phyloP scores from a whole-genome alignment of 1,140 invertebrate species.

The Orussus abietinus region DNA sequence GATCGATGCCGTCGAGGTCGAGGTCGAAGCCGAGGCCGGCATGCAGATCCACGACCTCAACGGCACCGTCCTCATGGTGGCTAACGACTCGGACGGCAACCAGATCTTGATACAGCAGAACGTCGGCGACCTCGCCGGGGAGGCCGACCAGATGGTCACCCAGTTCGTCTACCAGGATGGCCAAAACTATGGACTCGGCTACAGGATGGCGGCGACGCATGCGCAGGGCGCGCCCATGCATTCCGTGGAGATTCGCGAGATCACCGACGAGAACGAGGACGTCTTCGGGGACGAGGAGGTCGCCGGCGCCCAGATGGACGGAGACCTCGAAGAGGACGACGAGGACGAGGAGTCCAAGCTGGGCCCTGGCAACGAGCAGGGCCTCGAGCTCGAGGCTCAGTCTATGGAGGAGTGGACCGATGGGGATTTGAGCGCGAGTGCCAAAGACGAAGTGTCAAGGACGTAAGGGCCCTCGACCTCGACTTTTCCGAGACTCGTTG shows the following conservation, averaged over 20 bases:
- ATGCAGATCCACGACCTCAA: constrained; percentile 41
- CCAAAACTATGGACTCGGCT: neutral
- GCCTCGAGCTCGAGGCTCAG: constrained; percentile 2
- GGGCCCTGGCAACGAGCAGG: constrained; percentile 11
- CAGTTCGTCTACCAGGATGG: constrained; percentile 37
- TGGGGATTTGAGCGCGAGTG: constrained; percentile 28
- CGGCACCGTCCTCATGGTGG: constrained; percentile 46
- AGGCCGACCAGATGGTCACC: constrained; percentile 30
- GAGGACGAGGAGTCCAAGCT: constrained; percentile 10
- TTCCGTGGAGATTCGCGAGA: neutral
- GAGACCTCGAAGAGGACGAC: neutral
- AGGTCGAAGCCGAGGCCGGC: constrained; percentile 28
- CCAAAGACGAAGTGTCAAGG: constrained; percentile 39
- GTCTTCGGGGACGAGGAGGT: constrained; percentile 17
- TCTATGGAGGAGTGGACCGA: constrained; percentile 10
- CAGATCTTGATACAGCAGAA: constrained; percentile 45
- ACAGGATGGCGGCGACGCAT: neutral
- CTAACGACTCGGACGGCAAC: constrained; percentile 46
- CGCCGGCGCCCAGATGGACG: constrained; percentile 8
- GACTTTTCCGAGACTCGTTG: neutral
- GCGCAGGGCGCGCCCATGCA: neutral
- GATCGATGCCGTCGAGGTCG: constrained; percentile 21
- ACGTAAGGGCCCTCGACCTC: too few relatives aligned
- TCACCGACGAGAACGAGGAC: constrained; percentile 21
- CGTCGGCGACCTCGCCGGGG: constrained; percentile 29